phyloP scores from a whole-genome alignment of 2,888 invertebrate genomes.

The Ophioninae sp. region DNA sequence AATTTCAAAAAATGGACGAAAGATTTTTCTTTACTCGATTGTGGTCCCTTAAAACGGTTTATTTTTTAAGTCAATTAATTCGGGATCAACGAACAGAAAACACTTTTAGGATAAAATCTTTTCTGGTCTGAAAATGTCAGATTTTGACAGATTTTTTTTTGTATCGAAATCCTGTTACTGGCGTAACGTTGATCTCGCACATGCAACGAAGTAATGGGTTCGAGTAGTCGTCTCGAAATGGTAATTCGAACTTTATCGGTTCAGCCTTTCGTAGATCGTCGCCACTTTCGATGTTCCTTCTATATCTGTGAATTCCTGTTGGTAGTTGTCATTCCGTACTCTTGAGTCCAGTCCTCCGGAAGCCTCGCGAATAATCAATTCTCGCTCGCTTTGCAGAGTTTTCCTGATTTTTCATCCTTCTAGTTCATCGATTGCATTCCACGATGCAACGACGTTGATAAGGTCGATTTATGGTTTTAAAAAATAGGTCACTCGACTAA shows the following conservation, averaged over 20 bases:
- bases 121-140: neutral
- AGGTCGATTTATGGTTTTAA: neutral
- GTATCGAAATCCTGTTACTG: neutral
- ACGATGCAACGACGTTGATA: neutral
- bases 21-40: no score
- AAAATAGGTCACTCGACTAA: slow-evolving; percentile 1
- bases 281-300: slow-evolving; percentile 14
- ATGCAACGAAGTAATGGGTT: slow-evolving; percentile 1
- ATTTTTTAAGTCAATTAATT: no score
- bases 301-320: neutral
- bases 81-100: neutral
- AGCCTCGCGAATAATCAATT: slow-evolving; percentile 43
- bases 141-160: neutral
- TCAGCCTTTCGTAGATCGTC: slow-evolving; percentile 11
- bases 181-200: neutral
- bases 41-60: no score
- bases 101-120: neutral
- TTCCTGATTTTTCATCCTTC: neutral
- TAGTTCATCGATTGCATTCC: neutral
- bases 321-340: neutral
- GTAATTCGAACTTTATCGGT: slow-evolving; percentile 23
- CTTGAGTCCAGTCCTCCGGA: slow-evolving; percentile 11
- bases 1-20: no score
- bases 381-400: slow-evolving; percentile 13
- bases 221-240: slow-evolving; percentile 31